Conservation (phyloP, 2,113 vertebrate species). For the Isichthys henryi region DNA sequence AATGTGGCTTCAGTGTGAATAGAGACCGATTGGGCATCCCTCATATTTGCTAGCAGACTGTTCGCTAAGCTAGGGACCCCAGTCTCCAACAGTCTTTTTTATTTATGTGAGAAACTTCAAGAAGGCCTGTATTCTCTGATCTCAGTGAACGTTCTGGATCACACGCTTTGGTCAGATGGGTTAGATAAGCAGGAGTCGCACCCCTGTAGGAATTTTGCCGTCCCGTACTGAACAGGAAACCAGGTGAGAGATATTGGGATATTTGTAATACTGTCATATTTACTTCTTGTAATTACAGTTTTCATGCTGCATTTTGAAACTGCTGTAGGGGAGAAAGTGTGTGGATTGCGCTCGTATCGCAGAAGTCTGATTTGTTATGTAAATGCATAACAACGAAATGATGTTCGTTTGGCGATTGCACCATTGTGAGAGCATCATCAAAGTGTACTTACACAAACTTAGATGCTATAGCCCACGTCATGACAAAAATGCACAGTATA, state of each 20-base stretch:
- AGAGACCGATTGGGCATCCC: neutral
- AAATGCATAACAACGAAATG: too few species aligned
- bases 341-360: neutral
- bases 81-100: neutral
- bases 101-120: neutral
- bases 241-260: neutral
- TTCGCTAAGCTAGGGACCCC: neutral
- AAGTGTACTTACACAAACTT: too few species aligned
- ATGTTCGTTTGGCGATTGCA: neutral
- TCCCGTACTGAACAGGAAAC: neutral
- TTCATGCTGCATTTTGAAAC: neutral
- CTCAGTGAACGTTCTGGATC: neutral
- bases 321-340: neutral
- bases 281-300: neutral
- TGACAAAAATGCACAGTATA: too few species aligned
- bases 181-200: neutral
- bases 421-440: too few species aligned
- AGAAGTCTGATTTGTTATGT: neutral
- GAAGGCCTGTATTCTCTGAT: neutral
- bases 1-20: neutral
- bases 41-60: neutral
- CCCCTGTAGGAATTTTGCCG: neutral
- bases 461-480: too few species aligned
- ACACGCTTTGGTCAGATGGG: neutral
- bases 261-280: neutral